Evolutionary conservation across 1,140 invertebrate species (phyloP), one percentile per base, ranked within the genome.

Genomic region (Conus ventricosus): DNA sequence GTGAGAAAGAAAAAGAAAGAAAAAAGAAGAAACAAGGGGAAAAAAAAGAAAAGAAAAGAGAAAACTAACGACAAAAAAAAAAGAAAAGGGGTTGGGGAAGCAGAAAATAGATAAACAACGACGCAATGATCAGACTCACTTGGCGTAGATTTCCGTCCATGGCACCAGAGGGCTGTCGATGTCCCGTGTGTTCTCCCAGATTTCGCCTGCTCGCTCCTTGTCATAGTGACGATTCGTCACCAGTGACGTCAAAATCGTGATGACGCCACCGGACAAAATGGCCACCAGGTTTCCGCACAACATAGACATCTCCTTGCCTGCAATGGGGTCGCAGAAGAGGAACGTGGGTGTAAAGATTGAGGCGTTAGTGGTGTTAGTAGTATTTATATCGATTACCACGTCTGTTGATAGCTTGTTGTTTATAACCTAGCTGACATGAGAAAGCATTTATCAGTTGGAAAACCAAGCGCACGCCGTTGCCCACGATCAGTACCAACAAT

Each of bases 121-220:
- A 88, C 53, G 13, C 57, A 88, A 60, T 60, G 8, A 60, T 60
- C 8, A 15, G 8, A 88, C 92, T 87, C 91, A 95, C 94, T 93
- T 93, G 20, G 93, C 90, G 88, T 95, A 95, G 17, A 93, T 90
- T 88, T 96, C 94, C 53, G 94, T 94, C 95, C 95, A 94, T 1
- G 95, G 95, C 76, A 88, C 90, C 4, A 96, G 91, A 6, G 95
- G 95, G 88, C 95, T 96, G 90, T 96, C 95, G 20, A 96, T 96
- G 87, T 96, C 95, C 86, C 95, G 88, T 7, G 95, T 95, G 81
- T 92, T 94, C 86, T 96, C 95, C 95, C 95, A 96, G 0, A 95
- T 92, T 80, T 94, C 94, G 6, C 57, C 63, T 1, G 75, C 84
- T 39, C 80, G 83, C 11, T 86, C 83, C 1, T 81, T 57, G 23